phyloP scores from a whole-genome alignment of 2,113 vertebrate genomes.

The Glaucomys volans region DNA sequence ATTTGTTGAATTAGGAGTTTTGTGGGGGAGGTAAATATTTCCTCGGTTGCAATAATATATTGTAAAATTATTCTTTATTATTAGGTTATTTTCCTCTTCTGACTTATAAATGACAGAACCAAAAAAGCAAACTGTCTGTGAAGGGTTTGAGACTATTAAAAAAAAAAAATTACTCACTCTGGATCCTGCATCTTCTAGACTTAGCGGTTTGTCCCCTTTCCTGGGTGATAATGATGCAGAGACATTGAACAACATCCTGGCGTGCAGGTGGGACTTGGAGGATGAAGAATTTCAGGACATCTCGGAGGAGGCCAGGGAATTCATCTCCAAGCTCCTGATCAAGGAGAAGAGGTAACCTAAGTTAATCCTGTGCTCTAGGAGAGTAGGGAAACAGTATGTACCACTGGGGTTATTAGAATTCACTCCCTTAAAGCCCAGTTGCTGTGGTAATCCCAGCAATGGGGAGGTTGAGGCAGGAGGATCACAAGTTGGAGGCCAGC shows the following conservation, averaged over 20 bases:
- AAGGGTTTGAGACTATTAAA: background rate
- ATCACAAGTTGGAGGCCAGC: too few relatives aligned
- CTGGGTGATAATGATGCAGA: slow-evolving; percentile 97
- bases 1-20: background rate
- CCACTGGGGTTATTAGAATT: background rate
- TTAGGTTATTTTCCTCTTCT: background rate
- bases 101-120: background rate
- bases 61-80: background rate
- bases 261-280: slow-evolving; percentile 96
- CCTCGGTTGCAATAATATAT: background rate
- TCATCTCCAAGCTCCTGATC: slow-evolving; percentile 95
- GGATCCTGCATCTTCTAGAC: slow-evolving; percentile 83
- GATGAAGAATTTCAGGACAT: slow-evolving; percentile 93
- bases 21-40: background rate
- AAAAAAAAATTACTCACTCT: background rate
- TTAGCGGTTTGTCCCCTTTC: slow-evolving; percentile 97
- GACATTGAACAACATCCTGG: slow-evolving; percentile 97
- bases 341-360: slow-evolving; percentile 95
- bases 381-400: background rate
- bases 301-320: slow-evolving; percentile 96
- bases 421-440: too few relatives aligned
- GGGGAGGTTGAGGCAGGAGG: too few relatives aligned
- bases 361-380: background rate
- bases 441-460: too few relatives aligned
- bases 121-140: background rate